phyloP scores from a whole-genome alignment of 1,140 invertebrate genomes.

The Papilio glaucus region DNA sequence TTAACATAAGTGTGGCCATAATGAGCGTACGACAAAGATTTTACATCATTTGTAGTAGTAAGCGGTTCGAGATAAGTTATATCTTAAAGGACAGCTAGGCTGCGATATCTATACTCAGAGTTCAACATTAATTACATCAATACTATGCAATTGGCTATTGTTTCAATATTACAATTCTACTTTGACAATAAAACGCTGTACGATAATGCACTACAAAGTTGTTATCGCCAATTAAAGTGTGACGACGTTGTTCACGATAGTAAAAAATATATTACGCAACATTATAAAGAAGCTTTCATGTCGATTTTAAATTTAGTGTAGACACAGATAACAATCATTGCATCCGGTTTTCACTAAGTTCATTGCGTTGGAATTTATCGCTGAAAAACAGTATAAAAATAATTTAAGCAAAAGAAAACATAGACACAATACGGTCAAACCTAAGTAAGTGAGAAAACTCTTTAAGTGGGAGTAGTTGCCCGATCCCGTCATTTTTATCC shows the following conservation, averaged over 20 bases:
- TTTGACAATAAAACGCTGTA: conserved; percentile 21
- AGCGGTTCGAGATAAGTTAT: conserved; percentile 26
- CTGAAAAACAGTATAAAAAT: no score
- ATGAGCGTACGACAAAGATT: conserved; percentile 1
- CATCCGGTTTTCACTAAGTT: background rate
- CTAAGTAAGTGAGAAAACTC: no score
- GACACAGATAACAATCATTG: background rate
- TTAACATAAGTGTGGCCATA: background rate
- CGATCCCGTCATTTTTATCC: no score
- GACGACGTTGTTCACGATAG: background rate
- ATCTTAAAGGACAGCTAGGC: conserved; percentile 23
- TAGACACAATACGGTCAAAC: no score
- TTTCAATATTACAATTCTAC: conserved; percentile 15
- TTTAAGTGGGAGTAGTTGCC: no score
- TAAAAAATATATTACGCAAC: conserved; percentile 14
- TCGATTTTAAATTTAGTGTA: background rate
- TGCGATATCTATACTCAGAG: conserved; percentile 27
- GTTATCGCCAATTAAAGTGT: background rate
- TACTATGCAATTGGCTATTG: background rate
- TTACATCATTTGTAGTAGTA: conserved; percentile 27
- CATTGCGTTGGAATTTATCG: background rate
- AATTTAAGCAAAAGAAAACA: no score
- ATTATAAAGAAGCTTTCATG: conserved; percentile 19
- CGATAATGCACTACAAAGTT: conserved; percentile 14
- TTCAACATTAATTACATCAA: conserved; percentile 26